Evolutionary conservation across 1,140 invertebrate genomes (phyloP), one percentile per base, ranked within the genome.

Genomic region (Hylyphantes graminicola): DNA sequence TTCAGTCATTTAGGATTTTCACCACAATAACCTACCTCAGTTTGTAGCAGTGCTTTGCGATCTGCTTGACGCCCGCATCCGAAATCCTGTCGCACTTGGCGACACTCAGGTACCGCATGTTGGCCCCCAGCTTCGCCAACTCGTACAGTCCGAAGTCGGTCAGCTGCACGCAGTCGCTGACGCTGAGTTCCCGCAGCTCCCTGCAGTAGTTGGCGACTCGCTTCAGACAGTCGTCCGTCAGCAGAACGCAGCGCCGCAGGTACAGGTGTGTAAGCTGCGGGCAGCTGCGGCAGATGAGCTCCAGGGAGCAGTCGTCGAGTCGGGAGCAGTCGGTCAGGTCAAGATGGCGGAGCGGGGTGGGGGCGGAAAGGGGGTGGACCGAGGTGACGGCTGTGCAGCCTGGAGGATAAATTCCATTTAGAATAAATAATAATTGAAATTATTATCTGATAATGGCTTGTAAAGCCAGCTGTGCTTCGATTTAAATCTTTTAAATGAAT

Each of bases 81-180:
- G 94, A 95, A 19, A 94, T 83, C 87, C 94, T 93, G 86, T 95
- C 94, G 89, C 95, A 96, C 89, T 96, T 96, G 35, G 95, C 95
- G 19, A 96, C 95, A 5, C 95, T 96, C 12, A 96, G 92, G 88
- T 96, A 96, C 2, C 95, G 91, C 67, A 96, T 89, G 0, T 94
- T 94, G 0, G 94, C 93, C 0, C 95, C 96, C 15, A 97, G 90
- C 88, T 96, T 95, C 0, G 96, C 95, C 67, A 97, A 88, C 90
- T 97, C 96, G 87, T 96, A 95, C 3, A 97, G 91, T 0, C 96
- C 96, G 88, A 96, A 97, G 89, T 98, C 96, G 0, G 96, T 97
- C 51, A 98, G 93, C 85, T 94, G 94, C 6, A 92, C 91, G 88
- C 96, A 98, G 90, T 97, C 96, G 11, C 96, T 97, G 10, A 97